Evolutionary conservation across 2,888 invertebrate genomes (phyloP).

Genomic region (Beris morrisii): DNA sequence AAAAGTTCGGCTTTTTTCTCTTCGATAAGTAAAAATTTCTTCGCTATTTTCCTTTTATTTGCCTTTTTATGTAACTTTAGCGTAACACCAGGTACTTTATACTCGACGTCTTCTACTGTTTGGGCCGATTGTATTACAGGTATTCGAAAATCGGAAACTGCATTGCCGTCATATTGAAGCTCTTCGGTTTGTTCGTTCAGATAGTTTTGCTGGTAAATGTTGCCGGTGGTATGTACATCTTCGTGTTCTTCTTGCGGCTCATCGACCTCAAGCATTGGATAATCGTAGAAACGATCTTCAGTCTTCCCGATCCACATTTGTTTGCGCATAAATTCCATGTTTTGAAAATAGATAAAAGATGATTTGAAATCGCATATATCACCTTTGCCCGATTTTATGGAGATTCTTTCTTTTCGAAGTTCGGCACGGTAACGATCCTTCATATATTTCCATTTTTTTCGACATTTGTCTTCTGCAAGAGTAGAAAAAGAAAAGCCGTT

Average conservation of each 20-base stretch:
- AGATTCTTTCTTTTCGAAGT: slow-evolving; percentile 19
- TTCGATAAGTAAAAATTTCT: slow-evolving; percentile 21
- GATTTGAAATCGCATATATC: slow-evolving; percentile 21
- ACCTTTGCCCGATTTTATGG: slow-evolving; percentile 4
- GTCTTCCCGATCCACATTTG: slow-evolving; percentile 28
- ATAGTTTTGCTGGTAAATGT: slow-evolving; percentile 7
- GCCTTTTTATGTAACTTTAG: slow-evolving; percentile 14
- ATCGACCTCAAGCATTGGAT: neutral
- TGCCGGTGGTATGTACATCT: neutral
- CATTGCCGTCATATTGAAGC: neutral
- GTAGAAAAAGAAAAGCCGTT: neutral
- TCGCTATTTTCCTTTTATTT: slow-evolving; percentile 23
- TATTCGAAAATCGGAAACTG: neutral
- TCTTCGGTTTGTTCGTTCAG: neutral
- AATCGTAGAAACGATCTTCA: slow-evolving; percentile 19
- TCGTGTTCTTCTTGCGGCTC: neutral
- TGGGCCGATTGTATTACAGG: neutral
- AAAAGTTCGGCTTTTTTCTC: slow-evolving; percentile 16
- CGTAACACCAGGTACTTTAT: slow-evolving; percentile 14
- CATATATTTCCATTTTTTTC: slow-evolving; percentile 28
- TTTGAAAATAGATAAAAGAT: slow-evolving; percentile 9
- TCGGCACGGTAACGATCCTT: slow-evolving; percentile 26
- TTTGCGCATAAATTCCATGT: slow-evolving; percentile 26
- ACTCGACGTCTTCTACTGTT: neutral
- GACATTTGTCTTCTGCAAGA: slow-evolving; percentile 19